A percentile compares a stretch with the other conserved stretches of the same genome.
Conservation (phyloP, 2,113 vertebrate genomes). For the Stercorarius parasiticus region DNA sequence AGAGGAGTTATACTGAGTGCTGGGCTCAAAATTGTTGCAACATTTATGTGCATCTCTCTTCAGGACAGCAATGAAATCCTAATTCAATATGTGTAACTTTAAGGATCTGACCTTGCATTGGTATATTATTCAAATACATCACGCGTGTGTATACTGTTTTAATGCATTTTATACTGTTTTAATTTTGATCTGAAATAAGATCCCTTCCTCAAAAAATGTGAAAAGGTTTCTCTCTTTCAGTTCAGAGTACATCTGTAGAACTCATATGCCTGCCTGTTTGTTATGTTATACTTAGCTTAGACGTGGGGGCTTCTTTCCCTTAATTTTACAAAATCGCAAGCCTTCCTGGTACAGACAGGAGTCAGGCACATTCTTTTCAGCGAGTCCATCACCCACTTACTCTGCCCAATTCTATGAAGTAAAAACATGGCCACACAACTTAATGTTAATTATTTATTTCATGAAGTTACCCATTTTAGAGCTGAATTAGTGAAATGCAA, state of each 20-base stretch:
- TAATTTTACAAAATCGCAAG: background rate
- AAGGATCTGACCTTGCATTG: background rate
- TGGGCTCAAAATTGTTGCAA: background rate
- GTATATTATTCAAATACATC: background rate
- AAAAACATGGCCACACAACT: background rate
- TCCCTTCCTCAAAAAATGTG: background rate
- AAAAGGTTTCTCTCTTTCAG: background rate
- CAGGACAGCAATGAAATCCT: background rate
- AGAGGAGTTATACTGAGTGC: background rate
- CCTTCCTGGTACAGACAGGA: background rate
- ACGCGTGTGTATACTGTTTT: background rate
- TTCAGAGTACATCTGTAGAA: background rate
- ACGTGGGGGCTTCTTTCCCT: background rate
- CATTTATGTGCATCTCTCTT: background rate
- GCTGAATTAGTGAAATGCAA: slow-evolving; percentile 43
- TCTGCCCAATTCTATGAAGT: background rate
- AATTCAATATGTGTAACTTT: background rate
- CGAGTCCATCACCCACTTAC: background rate
- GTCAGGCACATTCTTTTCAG: background rate
- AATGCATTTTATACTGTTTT: background rate
- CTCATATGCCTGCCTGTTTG: background rate
- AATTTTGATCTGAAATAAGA: background rate
- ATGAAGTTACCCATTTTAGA: slow-evolving; percentile 23
- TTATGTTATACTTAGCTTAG: background rate
- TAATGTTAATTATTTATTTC: slow-evolving; percentile 12